Percentiles rank a stretch among this genome's conserved stretches.
phyloP scores from a whole-genome alignment of 2,113 vertebrate genomes.

The Myotis yumanensis region DNA sequence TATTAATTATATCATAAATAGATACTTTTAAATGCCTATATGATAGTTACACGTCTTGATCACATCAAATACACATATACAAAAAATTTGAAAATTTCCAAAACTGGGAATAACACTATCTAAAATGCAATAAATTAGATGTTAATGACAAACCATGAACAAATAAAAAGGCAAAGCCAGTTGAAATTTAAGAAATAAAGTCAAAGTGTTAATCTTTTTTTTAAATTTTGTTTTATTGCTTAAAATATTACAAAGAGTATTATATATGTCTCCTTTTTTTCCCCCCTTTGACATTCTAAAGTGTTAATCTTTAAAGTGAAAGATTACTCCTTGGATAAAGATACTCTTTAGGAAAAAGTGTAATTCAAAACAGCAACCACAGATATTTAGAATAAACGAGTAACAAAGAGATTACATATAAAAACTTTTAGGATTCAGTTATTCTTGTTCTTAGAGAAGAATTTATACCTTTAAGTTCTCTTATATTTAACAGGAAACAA shows the following conservation, averaged over 20 bases:
- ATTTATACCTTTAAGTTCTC: neutral
- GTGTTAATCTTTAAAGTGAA: neutral
- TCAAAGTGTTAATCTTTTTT: neutral
- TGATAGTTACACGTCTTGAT: neutral
- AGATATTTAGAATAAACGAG: neutral
- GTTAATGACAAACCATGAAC: slow-evolving; percentile 13
- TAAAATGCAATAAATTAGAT: neutral
- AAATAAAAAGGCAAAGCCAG: neutral
- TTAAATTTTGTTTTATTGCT: too few species aligned
- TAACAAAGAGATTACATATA: neutral
- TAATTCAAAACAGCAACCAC: neutral
- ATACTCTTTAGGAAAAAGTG: neutral
- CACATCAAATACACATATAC: neutral
- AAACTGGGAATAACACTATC: neutral
- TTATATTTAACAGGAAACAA: slow-evolving; percentile 31
- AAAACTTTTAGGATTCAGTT: neutral
- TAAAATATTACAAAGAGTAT: too few species aligned
- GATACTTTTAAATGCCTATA: neutral
- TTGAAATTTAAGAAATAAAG: neutral
- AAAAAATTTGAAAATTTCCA: neutral
- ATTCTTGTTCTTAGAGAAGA: neutral
- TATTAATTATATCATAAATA: neutral
- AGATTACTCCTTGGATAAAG: neutral
- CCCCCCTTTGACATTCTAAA: neutral
- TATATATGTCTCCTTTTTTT: too few species aligned